Base-by-base conservation (phyloP, 2,888 invertebrate species). In the Trichopoda pennipes region DNA sequence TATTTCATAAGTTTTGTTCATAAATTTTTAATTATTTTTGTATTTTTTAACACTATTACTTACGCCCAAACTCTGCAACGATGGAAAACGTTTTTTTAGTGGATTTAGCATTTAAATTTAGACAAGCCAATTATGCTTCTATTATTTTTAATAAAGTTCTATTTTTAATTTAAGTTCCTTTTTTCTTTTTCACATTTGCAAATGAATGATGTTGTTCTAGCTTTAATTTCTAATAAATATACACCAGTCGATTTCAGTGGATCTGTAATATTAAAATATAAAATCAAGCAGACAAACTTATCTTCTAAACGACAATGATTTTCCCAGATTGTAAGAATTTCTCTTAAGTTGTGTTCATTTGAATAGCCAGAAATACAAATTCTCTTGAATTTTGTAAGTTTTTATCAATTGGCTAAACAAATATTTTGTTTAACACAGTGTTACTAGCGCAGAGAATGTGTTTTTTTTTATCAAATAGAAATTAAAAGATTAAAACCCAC, bases 51-150 rank as follows among this genome's bases (percentile, higher is more conserved):
- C n/a, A 44, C n/a, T 70, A 64, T 17, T 49, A 91, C 92, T 92
- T 90, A 92, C 91, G 87, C 92, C 92, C 85, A 93, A 91, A 88
- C 92, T 92, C 85, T 92, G 91, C 84, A 92, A 88, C 78, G 92
- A 92, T 75, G 92, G 92, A 86, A 92, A 92, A 84, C 91, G 90
- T 87, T 92, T 92, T 86, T 92, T 92, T 86, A 92, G 89, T 80
- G 88, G 82, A 82, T 72, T 89, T 84, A 89, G 84, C 90, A 90
- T 90, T 85, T 69, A 66, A 35, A 49, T 58, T 56, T 28, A 21
- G n/a, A 44, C 1, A 16, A 21, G 47, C 42, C 8, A 12, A 12
- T 12, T 12, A 42, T 58, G 19, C 3, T 58, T 51, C 61, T 63
- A 8, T 17, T n/a, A 21, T 32, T 38, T 69, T 55, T 4, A 38